Evolutionary conservation across 92 coral and sea anemone species (phyloP), one percentile per base, ranked within the genome.

Genomic region (Zoanthus gigantus): DNA sequence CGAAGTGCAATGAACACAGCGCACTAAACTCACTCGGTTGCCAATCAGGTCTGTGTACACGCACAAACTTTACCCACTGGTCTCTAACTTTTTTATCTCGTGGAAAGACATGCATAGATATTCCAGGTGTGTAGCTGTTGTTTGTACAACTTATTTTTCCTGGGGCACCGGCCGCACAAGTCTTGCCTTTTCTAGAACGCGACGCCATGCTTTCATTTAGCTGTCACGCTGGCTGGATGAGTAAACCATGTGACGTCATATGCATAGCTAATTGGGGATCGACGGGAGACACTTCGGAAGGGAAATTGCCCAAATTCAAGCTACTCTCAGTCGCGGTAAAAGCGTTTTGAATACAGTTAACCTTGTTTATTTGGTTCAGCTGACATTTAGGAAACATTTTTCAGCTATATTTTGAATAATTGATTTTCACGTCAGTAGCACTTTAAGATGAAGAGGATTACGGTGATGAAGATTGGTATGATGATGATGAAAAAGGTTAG

Each of bases 1-100:
- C 17, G 46, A 86, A 77, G 85, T 86, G 76, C 84, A 77, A 18
- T 13, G 84, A 86, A 17, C 90, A 86, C 77, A 86, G 78, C n/a
- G 60, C 60, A 53, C 90, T 86, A 54, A 12, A 73, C 47, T 73
- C 82, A 9, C 79, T 85, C 10, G 83, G 83, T 61, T 50, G 47
- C 32, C 58, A 88, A 58, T 82, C 83, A 29, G 91, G 78, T 82
- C 87, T 82, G 87, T 80, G 87, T 69, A 53, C 74, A n/a, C 66
- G 63, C 83, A 88, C 88, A 82, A 82, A 88, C 82, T 82, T 88
- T 46, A 82, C 83, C 91, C 88, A 82, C 31, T 80, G 79, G 65
- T 80, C 91, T 73, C 76, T 74, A 68, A 88, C 76, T 60, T 53
- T 42, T 46, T 46, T 75, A 74, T 74, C 81, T 37, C 31, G 45